phyloP scores from a whole-genome alignment of 2,113 vertebrate species.

The Cercocebus atys region DNA sequence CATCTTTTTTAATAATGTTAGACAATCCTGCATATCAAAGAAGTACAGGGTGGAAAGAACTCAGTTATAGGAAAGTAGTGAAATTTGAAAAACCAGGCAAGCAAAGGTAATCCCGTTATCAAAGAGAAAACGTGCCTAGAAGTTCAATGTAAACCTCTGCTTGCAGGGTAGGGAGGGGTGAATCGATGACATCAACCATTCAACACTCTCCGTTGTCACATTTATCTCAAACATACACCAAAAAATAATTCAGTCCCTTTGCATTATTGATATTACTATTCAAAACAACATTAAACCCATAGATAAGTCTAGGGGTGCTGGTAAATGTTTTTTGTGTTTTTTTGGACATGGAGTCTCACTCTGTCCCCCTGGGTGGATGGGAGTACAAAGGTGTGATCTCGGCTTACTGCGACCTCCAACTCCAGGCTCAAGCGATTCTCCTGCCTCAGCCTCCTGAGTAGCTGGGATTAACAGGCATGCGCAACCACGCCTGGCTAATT shows the following conservation, averaged over 20 bases:
- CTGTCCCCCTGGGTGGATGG: too few relatives aligned
- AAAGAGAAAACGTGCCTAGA: background rate
- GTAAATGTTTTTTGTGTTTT: background rate
- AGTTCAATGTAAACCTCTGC: background rate
- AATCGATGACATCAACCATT: too few relatives aligned
- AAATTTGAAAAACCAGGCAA: background rate
- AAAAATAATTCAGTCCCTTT: background rate
- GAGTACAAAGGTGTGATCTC: too few relatives aligned
- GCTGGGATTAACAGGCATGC: too few relatives aligned
- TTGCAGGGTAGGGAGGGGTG: fast-evolving
- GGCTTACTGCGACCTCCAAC: too few relatives aligned
- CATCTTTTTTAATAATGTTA: background rate
- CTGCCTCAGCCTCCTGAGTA: too few relatives aligned
- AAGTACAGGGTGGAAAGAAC: background rate
- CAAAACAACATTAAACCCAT: background rate
- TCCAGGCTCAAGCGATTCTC: too few relatives aligned
- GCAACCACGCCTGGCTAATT: too few relatives aligned
- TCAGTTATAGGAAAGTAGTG: background rate
- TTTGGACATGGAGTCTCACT: too few relatives aligned
- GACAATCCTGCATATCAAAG: background rate
- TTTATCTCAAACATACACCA: background rate
- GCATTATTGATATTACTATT: background rate
- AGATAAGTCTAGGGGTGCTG: background rate
- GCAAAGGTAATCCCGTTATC: background rate
- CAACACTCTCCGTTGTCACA: background rate